A percentile compares a stretch with the other conserved stretches of the same genome.
Evolutionary conservation across 1,140 invertebrate species (phyloP).

Genomic region (Bombus superbus): DNA sequence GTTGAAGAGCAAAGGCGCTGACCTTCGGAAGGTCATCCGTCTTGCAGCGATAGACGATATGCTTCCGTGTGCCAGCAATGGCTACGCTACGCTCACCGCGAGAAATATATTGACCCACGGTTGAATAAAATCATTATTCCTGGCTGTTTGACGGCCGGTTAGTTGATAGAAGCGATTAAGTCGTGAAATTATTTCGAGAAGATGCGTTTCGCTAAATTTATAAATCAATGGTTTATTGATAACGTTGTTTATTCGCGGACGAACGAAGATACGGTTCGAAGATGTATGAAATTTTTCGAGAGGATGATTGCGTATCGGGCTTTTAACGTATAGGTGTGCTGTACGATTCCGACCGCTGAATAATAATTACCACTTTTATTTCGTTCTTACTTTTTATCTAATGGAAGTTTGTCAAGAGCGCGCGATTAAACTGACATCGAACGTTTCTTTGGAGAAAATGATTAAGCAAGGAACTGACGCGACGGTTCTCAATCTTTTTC

Average conservation of each 20-base stretch:
- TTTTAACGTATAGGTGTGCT: too few relatives aligned
- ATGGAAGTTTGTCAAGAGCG: neutral
- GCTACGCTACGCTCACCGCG: slow-evolving; percentile 13
- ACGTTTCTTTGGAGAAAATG: neutral
- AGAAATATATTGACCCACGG: slow-evolving; percentile 53
- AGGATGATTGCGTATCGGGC: too few relatives aligned
- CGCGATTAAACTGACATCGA: neutral
- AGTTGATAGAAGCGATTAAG: slow-evolving; percentile 50
- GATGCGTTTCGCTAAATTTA: neutral
- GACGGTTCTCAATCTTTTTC: neutral
- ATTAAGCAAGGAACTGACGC: neutral
- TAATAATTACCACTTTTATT: neutral
- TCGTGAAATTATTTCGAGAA: slow-evolving; percentile 32
- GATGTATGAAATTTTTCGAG: too few relatives aligned
- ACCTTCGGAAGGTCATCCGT: slow-evolving; percentile 73
- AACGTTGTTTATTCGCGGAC: neutral
- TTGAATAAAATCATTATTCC: slow-evolving; percentile 60
- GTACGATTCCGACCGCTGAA: neutral
- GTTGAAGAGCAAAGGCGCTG: slow-evolving; percentile 66
- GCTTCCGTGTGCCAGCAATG: slow-evolving; percentile 70
- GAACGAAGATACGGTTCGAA: too few relatives aligned
- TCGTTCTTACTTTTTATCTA: neutral
- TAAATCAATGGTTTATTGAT: slow-evolving; percentile 19
- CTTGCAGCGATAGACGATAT: slow-evolving; percentile 62
- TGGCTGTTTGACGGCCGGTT: slow-evolving; percentile 40